Base-by-base conservation (phyloP, 2,113 vertebrate genomes). In the Chloropsis hardwickii region DNA sequence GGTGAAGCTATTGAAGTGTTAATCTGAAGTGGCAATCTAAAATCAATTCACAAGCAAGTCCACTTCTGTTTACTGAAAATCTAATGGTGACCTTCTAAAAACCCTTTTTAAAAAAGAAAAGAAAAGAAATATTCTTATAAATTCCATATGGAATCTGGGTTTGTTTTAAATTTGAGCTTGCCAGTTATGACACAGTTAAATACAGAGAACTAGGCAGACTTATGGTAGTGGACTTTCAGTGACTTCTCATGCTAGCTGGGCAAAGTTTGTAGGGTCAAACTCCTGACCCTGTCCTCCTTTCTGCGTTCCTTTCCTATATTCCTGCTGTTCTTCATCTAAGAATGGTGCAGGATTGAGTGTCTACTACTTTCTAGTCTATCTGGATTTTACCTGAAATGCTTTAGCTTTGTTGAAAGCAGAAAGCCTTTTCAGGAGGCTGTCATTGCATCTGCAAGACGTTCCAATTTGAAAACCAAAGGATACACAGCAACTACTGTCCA, bases 211-310 rank as follows among this genome's bases (percentile, higher is more conserved):
- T 44, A 88, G 54, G 56, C 53, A 92, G 76, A 58, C 84, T 92
- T 82, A 95, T 73, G 47, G 72, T 24, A 70, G 71, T 80, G 61
- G 94, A 94, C 67, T 88, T 89, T 76, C 67, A 92, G 96, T 50
- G 64, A 95, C 92, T 97, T 98, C 90, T 97, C 93, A 96, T 69
- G 64, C 95, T 73, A 92, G 92, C 94, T 95, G 90, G 97, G 97
- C 69, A 96, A 97, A 95, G 85, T 96, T 94, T 97, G 95, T 95
- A 81, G 90, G 94, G 92, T 95, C 92, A 79, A 87, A 80, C 86
- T 96, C 16, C 88, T 92, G 81, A 96, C 87, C 87, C 83, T 91
- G 94, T 94, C 87, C 86, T 96, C 84, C 86, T 93, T 71, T 77
- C 62, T 39, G 50, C 84, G 73, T 90, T 95, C 47, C 45, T 80